Conservation (phyloP, 1,140 invertebrate species). For the Cotesia chilonis region DNA sequence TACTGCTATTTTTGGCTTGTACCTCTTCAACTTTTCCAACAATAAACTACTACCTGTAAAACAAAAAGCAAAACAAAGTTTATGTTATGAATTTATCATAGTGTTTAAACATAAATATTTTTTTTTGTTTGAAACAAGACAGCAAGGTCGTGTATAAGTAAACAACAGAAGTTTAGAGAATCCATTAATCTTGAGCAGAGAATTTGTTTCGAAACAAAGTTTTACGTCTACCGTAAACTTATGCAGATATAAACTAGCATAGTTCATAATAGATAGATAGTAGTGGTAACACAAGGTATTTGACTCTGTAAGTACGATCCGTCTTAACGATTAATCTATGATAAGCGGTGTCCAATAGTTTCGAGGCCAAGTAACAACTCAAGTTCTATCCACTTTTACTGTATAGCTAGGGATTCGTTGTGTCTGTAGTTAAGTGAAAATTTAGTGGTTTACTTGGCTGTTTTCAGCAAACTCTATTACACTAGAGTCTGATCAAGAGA, state of each 20-base stretch:
- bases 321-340: conserved; percentile 14
- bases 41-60: conserved; percentile 82
- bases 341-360: conserved; percentile 34
- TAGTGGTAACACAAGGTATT: not conserved
- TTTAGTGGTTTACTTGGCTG: too few relatives aligned
- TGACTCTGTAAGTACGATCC: conserved; percentile 11
- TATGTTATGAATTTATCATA: conserved; percentile 3
- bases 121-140: too few relatives aligned
- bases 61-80: conserved; percentile 35
- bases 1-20: conserved; percentile 95
- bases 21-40: conserved; percentile 90
- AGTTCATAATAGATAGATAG: too few relatives aligned
- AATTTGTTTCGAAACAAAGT: too few relatives aligned
- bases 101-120: not conserved
- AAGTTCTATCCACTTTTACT: conserved; percentile 6
- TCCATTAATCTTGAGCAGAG: too few relatives aligned
- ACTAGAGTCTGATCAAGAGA: conserved; percentile 5
- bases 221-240: too few relatives aligned
- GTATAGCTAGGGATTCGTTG: too few relatives aligned
- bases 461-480: conserved; percentile 23
- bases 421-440: too few relatives aligned
- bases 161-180: too few relatives aligned
- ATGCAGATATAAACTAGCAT: too few relatives aligned
- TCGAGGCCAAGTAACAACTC: conserved; percentile 24
- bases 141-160: too few relatives aligned